These are phyloP conservation scores for Lutraria lutraria DNA, from an alignment of 2,888 invertebrate species.

Conservation along the genomic window DNA sequence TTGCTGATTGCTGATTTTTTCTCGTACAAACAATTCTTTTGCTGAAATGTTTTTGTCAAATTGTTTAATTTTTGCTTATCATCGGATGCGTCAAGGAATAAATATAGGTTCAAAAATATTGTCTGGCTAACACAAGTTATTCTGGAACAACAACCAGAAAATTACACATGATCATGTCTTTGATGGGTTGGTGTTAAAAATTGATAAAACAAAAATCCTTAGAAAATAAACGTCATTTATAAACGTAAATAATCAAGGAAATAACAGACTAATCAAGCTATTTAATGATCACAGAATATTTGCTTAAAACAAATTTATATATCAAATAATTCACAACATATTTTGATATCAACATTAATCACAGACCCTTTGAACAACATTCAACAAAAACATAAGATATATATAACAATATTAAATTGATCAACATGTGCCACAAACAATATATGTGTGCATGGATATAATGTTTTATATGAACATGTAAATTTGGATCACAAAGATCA, in stretches of 20 bases:
- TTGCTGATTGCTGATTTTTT: neutral
- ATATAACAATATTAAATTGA: constrained; percentile 4
- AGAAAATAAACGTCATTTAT: neutral
- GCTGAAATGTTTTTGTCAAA: neutral
- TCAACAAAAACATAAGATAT: neutral
- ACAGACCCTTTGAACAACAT: constrained; percentile 27
- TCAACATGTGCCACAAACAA: constrained; percentile 9
- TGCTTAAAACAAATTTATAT: neutral
- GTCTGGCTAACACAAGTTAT: neutral
- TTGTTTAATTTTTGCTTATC: neutral
- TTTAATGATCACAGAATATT: constrained; percentile 20
- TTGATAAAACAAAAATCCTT: neutral
- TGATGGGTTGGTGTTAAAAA: neutral
- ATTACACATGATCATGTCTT: neutral
- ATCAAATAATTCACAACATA: constrained; percentile 14
- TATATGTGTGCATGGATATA: neutral
- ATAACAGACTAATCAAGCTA: constrained; percentile 13
- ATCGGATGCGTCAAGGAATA: neutral
- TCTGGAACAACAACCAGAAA: neutral
- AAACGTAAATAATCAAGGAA: neutral
- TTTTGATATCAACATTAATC: constrained; percentile 22
- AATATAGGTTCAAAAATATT: neutral
- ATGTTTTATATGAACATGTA: neutral
- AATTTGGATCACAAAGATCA: neutral
- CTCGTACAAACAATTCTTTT: neutral